Base-by-base conservation (phyloP, 30 jellyfish, hydroid and myxozoan genomes). In the Hydractinia symbiolongicarpus region DNA sequence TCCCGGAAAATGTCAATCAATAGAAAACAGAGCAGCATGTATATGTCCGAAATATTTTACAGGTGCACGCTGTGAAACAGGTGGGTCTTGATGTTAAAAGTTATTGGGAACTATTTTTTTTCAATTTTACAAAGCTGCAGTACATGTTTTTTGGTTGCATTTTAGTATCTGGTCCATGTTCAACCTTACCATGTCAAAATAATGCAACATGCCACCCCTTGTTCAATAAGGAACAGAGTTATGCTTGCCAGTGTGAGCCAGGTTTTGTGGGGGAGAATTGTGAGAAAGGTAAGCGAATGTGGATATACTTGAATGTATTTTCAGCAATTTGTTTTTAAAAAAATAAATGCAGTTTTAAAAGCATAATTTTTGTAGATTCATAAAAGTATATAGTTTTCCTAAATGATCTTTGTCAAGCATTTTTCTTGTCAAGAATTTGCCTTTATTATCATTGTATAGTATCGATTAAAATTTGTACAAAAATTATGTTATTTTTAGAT, bases 101-200 rank as follows among this genome's bases (percentile, higher is more conserved):
- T 30, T 44, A 64, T 64, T 64, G 0, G 19, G 4, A n/a, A 6
- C 74, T 64, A 64, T 7, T 64, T 64, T 64, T 7, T 64, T 64
- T 51, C 19, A 64, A 1, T 13, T 51, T 64, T 44, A n/a, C 74
- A 13, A 58, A 58, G 15, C 3, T 64, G 19, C 2, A 4, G 19
- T 7, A n/a, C 40, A 64, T 51, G 17, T 64, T 64, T 13, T 64
- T 64, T 44, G 19, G 19, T 64, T 13, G 0, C 4, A 64, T 16
- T 13, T 11, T 64, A 64, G 74, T 64, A n/a, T 64, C 74, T 6
- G 74, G 74, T n/a, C 74, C 74, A 64, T 64, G 74, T 64, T n/a
- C 52, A 44, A n/a, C 74, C 0, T n/a, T 0, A 7, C 74, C 74
- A 64, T 64, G 74, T 64, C 74, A 64, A 64, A 64, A 64, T 13